Evolutionary conservation across 2,888 invertebrate species (phyloP).

Genomic region (Leptinotarsa tumamoca): DNA sequence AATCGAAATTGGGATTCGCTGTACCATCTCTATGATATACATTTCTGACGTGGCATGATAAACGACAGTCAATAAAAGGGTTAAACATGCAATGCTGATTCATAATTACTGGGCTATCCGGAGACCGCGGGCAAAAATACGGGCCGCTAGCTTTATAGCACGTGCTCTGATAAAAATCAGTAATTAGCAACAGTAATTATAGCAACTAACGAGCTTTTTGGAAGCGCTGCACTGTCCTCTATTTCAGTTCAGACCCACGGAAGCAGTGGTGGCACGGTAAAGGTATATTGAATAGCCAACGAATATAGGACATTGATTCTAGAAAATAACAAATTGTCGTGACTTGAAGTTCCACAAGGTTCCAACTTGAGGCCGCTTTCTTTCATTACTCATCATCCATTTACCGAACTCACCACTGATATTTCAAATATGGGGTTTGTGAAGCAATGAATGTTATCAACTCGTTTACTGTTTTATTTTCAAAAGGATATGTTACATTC

Average conservation of each 20-base stretch:
- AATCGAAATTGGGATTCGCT: slow-evolving; percentile 50
- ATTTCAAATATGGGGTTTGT: too few relatives aligned
- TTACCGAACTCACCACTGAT: too few relatives aligned
- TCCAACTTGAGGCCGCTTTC: too few relatives aligned
- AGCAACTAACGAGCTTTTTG: slow-evolving; percentile 66
- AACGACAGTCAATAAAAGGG: slow-evolving; percentile 64
- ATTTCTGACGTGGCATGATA: slow-evolving; percentile 60
- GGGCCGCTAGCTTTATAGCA: slow-evolving; percentile 61
- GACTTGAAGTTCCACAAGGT: too few relatives aligned
- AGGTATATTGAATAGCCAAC: too few relatives aligned
- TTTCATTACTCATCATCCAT: too few relatives aligned
- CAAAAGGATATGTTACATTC: too few relatives aligned
- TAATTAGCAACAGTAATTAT: slow-evolving; percentile 68
- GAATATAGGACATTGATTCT: too few relatives aligned
- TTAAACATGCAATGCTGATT: slow-evolving; percentile 65
- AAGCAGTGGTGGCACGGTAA: slow-evolving; percentile 15
- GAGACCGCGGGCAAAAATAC: slow-evolving; percentile 60
- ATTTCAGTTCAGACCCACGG: slow-evolving; percentile 25
- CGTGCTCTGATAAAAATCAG: slow-evolving; percentile 67
- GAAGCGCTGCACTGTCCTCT: slow-evolving; percentile 44
- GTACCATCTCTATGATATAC: slow-evolving; percentile 45
- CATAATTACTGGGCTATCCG: slow-evolving; percentile 61
- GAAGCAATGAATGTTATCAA: too few relatives aligned
- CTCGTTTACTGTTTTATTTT: too few relatives aligned
- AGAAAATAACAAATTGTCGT: too few relatives aligned